phyloP scores from a whole-genome alignment of 2,113 vertebrate species.

The Ctenodactylus gundi region DNA sequence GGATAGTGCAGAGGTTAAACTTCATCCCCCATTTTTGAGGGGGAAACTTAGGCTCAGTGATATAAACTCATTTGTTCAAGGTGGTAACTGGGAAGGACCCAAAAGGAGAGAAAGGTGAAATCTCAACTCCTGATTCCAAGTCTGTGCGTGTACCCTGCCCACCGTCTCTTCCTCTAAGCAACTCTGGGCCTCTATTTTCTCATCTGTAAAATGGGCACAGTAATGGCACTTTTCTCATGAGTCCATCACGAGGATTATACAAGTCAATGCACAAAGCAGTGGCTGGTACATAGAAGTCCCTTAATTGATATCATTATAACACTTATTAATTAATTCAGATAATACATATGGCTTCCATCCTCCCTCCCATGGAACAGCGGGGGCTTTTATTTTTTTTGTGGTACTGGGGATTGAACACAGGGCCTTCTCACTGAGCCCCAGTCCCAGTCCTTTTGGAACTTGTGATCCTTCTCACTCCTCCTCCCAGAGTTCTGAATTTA shows the following conservation, averaged over 20 bases:
- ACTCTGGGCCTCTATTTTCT: background rate
- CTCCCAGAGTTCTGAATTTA: background rate
- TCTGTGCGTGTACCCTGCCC: background rate
- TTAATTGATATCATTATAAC: background rate
- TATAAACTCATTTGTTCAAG: background rate
- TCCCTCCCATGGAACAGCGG: background rate
- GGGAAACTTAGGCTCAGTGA: background rate
- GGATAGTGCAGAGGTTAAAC: too few relatives aligned
- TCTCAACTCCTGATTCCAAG: background rate
- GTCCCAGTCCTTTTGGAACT: background rate
- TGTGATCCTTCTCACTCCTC: background rate
- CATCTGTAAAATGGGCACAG: background rate
- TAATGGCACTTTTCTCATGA: background rate
- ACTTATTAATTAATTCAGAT: background rate
- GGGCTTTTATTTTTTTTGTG: background rate
- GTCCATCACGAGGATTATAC: background rate
- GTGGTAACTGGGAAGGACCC: background rate
- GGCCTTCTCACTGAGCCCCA: background rate
- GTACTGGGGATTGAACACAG: background rate
- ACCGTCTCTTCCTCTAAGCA: background rate
- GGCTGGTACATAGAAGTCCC: background rate
- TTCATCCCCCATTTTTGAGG: background rate
- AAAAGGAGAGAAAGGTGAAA: background rate
- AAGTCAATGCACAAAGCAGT: background rate
- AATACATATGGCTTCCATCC: background rate